A percentile compares a stretch with the other conserved stretches of the same genome.
These are phyloP conservation scores for Coenonympha arcania DNA, from an alignment of 2,888 invertebrate genomes.

Conservation along the genomic window DNA sequence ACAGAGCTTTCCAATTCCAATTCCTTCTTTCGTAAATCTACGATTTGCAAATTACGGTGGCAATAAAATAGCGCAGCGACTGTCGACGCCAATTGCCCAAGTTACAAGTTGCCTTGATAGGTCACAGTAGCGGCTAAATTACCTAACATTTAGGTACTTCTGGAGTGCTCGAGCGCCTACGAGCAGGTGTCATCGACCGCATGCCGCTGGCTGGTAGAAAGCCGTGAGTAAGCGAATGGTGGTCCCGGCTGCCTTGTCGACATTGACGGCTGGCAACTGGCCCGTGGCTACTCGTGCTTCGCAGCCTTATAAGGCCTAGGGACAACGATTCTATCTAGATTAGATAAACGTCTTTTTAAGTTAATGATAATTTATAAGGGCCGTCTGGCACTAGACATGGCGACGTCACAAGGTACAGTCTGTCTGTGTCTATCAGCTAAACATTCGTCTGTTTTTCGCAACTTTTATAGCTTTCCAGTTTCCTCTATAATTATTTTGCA, in stretches of 20 bases:
- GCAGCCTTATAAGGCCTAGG: not conserved
- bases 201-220: constrained; percentile 45
- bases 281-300: not conserved
- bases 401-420: too few relatives aligned
- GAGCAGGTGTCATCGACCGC: constrained; percentile 47
- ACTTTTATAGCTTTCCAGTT: too few relatives aligned
- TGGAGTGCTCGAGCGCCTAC: not conserved
- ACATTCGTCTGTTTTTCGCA: too few relatives aligned
- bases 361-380: too few relatives aligned
- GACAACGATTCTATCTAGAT: not conserved
- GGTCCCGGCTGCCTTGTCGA: constrained; percentile 43
- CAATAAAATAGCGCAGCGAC: too few relatives aligned
- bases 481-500: too few relatives aligned
- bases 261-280: constrained; percentile 3
- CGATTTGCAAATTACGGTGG: too few relatives aligned
- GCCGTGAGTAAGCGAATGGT: constrained; percentile 36
- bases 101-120: not conserved
- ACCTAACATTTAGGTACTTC: not conserved
- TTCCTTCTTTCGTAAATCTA: too few relatives aligned
- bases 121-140: not conserved
- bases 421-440: too few relatives aligned
- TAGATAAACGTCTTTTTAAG: too few relatives aligned
- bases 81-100: not conserved
- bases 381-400: too few relatives aligned
- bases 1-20: too few relatives aligned